Base-by-base conservation (phyloP, 1,140 invertebrate species). In the Heliconius himera region DNA sequence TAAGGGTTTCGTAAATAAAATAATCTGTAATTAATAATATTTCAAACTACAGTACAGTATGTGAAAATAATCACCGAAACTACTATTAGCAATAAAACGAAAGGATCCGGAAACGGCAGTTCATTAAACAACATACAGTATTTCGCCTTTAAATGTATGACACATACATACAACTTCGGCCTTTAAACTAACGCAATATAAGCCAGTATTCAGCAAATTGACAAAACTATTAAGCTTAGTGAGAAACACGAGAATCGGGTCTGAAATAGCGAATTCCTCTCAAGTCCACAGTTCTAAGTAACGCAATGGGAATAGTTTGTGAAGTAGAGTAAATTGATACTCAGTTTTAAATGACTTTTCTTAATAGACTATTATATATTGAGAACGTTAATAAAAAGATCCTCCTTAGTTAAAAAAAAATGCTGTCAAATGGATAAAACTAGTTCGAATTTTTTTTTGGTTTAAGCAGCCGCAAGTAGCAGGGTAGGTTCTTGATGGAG, bases 171-270 rank as follows among this genome's bases (percentile, higher is more conserved):
- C n/a, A 70, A 76, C 41, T 76, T 70, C 29, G 8, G 6, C 46
- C 13, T 49, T 41, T 76, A 76, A 8, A 4, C 16, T 41, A 29
- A 70, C 22, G 38, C 8, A 46, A 46, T 70, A 46, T 29, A 54
- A 41, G n/a, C 22, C 1, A 26, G 22, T 76, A 76, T 46, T 70
- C 29, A n/a, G 8, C 46, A 66, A 70, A 76, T 70, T 29, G n/a
- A 60, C 11, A 56, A 20, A 20, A 29, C 20, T 60, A 46, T 70
- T 76, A 76, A 76, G 38, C 56, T 76, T 46, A 41, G 60, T 26
- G 60, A 66, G 60, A 66, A 66, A 66, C 60, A 66, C 60, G 60
- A 29, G 26, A 13, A 66, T 66, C 26, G 26, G 38, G 26, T n/a
- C 51, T 46, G 18, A 36, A 75, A 75, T 75, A 60, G 33, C 51